A percentile compares a stretch with the other conserved stretches of the same genome.
phyloP scores from a whole-genome alignment of 2,888 invertebrate species.

The Theristus sp. region DNA sequence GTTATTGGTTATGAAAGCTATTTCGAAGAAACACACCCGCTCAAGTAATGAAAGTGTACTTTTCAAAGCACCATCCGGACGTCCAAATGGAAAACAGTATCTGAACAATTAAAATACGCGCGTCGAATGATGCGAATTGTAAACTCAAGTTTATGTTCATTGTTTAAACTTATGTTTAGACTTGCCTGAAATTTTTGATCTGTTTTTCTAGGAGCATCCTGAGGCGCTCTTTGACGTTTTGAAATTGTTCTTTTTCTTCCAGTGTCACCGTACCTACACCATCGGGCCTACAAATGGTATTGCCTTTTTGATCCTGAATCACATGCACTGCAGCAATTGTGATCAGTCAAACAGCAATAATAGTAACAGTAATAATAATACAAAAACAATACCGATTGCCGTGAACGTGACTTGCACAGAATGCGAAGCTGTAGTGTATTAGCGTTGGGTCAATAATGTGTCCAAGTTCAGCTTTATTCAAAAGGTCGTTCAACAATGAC shows the following conservation, averaged over 20 bases:
- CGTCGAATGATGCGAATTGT: too few species aligned
- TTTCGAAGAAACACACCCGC: constrained; percentile 40
- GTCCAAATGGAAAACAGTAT: constrained; percentile 93
- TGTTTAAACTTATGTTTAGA: too few species aligned
- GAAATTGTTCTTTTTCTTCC: constrained; percentile 76
- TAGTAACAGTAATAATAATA: background rate
- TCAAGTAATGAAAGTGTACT: constrained; percentile 85
- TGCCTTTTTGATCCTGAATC: too few species aligned
- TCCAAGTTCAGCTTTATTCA: constrained; percentile 73
- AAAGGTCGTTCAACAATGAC: constrained; percentile 77
- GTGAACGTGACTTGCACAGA: constrained; percentile 96
- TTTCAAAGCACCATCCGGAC: constrained; percentile 92
- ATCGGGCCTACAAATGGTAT: constrained; percentile 56
- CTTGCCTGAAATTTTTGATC: constrained; percentile 91
- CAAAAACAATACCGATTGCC: constrained; percentile 63
- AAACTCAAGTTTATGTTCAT: too few species aligned
- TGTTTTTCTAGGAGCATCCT: constrained; percentile 81
- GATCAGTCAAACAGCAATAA: too few species aligned
- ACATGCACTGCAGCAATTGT: too few species aligned
- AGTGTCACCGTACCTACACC: constrained; percentile 95
- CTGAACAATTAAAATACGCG: constrained; percentile 36
- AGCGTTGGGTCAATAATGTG: constrained; percentile 92
- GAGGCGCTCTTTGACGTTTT: constrained; percentile 84
- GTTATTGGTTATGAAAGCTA: background rate
- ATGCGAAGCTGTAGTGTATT: constrained; percentile 96